Conservation (phyloP, 2,113 vertebrate species). For the Meleagris gallopavo region DNA sequence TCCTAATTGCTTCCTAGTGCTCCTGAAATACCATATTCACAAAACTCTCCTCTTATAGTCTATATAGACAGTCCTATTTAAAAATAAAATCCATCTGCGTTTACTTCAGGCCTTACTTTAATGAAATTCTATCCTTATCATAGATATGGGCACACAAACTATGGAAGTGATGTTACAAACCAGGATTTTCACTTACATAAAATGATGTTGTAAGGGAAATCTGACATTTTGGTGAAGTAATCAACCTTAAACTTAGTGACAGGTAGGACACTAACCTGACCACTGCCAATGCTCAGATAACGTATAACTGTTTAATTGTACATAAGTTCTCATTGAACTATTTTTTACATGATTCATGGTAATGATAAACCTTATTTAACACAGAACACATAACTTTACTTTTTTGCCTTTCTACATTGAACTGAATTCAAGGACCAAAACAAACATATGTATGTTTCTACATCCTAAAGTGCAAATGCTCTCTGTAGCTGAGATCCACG, state of each 20-base stretch:
- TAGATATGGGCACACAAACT: background rate
- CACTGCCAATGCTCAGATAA: background rate
- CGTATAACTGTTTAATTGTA: background rate
- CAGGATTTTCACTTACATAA: background rate
- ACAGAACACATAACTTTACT: background rate
- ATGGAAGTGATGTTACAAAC: background rate
- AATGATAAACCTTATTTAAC: background rate
- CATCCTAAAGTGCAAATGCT: background rate
- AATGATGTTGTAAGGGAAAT: background rate
- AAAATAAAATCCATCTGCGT: constrained; percentile 36
- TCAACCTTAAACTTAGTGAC: background rate
- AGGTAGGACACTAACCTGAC: background rate
- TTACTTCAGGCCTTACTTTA: constrained; percentile 33
- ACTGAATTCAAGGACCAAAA: background rate
- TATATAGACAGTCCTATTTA: constrained; percentile 16
- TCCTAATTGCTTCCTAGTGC: constrained; percentile 42
- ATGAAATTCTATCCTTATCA: constrained; percentile 26
- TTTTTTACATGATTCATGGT: background rate
- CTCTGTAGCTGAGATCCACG: background rate
- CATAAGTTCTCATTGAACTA: background rate
- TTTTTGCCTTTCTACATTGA: background rate
- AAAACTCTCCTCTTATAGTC: constrained; percentile 26
- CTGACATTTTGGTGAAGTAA: background rate
- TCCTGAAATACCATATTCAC: constrained; percentile 36
- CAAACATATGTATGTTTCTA: background rate